Conservation (phyloP, 2,113 vertebrate genomes). For the Aspiorhynchus laticeps region DNA sequence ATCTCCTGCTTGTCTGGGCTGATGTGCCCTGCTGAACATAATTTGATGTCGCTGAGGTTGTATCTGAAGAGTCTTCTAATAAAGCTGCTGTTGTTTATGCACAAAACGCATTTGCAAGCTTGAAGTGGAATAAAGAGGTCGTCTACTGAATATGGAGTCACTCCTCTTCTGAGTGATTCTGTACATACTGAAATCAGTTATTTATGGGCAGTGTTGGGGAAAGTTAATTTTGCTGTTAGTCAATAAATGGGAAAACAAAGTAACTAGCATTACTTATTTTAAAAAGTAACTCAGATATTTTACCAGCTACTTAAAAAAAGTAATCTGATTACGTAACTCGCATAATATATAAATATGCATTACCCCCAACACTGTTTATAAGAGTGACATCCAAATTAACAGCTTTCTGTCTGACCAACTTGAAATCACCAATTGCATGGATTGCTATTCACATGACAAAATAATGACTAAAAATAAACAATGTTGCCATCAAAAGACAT, state of each 20-base stretch:
- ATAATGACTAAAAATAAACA: too few relatives aligned
- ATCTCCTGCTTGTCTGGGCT: constrained; percentile 1
- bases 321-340: not conserved
- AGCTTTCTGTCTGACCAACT: too few relatives aligned
- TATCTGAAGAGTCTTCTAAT: constrained; percentile 1
- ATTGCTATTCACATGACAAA: too few relatives aligned
- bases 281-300: not conserved
- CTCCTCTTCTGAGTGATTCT: not conserved
- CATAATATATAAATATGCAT: not conserved
- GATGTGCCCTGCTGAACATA: constrained; percentile 23
- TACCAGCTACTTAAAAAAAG: too few relatives aligned
- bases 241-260: not conserved
- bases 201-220: not conserved
- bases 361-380: not conserved
- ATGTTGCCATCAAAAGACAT: too few relatives aligned
- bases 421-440: too few relatives aligned
- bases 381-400: too few relatives aligned
- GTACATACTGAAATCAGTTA: not conserved
- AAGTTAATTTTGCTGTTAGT: not conserved
- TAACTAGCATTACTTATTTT: not conserved
- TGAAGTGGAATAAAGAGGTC: not conserved
- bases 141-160: not conserved
- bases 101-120: not conserved
- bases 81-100: constrained; percentile 3
- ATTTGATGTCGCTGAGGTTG: not conserved